Conservation (phyloP, 2,797 vertebrate species). For the Liparis tanakae region DNA sequence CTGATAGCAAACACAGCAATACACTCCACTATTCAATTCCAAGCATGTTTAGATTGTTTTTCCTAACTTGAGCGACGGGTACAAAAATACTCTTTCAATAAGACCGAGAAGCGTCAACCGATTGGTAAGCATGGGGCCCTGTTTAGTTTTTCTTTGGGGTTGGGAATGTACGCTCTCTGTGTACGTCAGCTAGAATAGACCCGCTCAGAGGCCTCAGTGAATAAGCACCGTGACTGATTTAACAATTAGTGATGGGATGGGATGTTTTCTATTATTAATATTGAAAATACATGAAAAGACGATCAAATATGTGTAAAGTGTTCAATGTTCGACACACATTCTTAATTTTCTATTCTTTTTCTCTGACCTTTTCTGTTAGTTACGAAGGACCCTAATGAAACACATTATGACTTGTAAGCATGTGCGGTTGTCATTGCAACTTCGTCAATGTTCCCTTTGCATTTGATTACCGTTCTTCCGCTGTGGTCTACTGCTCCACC, state of each 20-base stretch:
- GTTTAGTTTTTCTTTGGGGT: constrained; percentile 60
- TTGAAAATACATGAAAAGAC: constrained; percentile 56
- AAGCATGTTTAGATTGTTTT: constrained; percentile 31
- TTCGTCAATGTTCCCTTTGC: constrained; percentile 69
- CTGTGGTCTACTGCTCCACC: constrained; percentile 48
- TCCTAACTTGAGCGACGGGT: constrained; percentile 38
- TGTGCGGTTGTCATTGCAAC: constrained; percentile 76
- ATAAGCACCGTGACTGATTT: constrained; percentile 74
- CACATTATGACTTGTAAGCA: constrained; percentile 65
- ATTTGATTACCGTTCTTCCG: constrained; percentile 44
- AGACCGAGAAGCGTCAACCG: constrained; percentile 44
- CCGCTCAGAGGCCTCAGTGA: constrained; percentile 66
- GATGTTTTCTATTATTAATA: constrained; percentile 52
- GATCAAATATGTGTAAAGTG: constrained; percentile 39
- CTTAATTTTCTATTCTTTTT: constrained; percentile 28
- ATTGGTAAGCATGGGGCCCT: constrained; percentile 44
- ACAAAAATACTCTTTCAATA: constrained; percentile 72
- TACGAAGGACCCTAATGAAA: constrained; percentile 56
- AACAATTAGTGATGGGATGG: constrained; percentile 58
- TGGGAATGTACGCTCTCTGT: constrained; percentile 29
- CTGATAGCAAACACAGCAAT: constrained; percentile 49
- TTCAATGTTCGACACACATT: constrained; percentile 55
- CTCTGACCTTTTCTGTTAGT: constrained; percentile 52
- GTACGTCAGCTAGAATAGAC: constrained; percentile 65
- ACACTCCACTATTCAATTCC: constrained; percentile 39